Evolutionary conservation across 2,888 invertebrate species (phyloP).

Genomic region (Chrysotoxum bicinctum): DNA sequence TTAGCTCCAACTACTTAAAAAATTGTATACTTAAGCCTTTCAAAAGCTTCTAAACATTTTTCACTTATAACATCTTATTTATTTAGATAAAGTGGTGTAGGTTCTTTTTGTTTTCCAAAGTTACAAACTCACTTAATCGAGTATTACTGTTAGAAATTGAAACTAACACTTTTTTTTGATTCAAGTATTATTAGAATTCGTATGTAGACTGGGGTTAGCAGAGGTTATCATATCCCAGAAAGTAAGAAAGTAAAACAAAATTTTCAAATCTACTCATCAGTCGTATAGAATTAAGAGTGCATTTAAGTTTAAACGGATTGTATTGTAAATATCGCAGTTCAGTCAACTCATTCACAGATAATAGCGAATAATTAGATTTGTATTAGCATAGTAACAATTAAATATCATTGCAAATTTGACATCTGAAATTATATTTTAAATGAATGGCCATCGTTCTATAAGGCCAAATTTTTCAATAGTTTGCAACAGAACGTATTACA

Average conservation of each 20-base stretch:
- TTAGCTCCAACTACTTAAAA: too few relatives aligned
- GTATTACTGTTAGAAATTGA: not conserved
- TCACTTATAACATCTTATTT: too few relatives aligned
- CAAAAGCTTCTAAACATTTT: too few relatives aligned
- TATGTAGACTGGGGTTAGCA: not conserved
- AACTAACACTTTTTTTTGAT: not conserved
- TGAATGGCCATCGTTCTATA: not conserved
- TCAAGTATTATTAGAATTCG: not conserved
- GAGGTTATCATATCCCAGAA: conserved; percentile 20
- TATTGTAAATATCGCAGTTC: not conserved
- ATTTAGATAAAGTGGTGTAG: not conserved
- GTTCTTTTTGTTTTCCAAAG: too few relatives aligned
- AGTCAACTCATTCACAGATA: not conserved
- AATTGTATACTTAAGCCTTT: too few relatives aligned
- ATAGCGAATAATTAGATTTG: not conserved
- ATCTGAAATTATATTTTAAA: not conserved
- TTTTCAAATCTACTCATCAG: not conserved
- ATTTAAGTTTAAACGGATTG: not conserved
- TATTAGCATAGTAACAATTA: not conserved
- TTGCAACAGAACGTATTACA: not conserved
- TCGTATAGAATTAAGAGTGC: not conserved
- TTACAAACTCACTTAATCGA: not conserved
- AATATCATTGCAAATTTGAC: not conserved
- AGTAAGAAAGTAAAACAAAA: not conserved
- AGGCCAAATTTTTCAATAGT: not conserved